These are phyloP conservation scores for Crotalus tigris DNA, from an alignment of 2,113 vertebrate genomes.

Conservation along the genomic window DNA sequence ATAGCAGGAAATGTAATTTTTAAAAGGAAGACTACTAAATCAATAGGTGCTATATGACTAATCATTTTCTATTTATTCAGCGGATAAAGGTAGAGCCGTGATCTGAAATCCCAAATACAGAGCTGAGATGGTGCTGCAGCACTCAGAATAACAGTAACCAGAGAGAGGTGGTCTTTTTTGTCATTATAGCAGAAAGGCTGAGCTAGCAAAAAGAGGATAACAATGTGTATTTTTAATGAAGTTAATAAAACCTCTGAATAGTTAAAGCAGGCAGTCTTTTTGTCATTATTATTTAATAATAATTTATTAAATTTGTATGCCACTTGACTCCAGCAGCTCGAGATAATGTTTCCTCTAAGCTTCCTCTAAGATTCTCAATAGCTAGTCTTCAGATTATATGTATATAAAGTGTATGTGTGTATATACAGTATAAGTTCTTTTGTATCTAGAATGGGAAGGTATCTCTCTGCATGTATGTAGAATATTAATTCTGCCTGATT, in stretches of 20 bases:
- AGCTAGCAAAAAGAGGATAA: neutral
- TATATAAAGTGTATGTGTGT: neutral
- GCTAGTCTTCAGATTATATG: neutral
- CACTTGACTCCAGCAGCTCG: neutral
- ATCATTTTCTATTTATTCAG: constrained; percentile 35
- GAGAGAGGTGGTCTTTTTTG: neutral
- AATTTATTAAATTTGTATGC: neutral
- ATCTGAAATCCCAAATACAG: constrained; percentile 6
- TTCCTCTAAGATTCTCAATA: neutral
- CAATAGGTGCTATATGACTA: constrained; percentile 67
- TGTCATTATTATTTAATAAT: neutral
- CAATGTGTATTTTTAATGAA: neutral
- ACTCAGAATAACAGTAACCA: neutral
- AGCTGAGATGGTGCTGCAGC: neutral
- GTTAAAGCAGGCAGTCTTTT: neutral
- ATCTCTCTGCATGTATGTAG: neutral
- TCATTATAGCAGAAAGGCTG: neutral
- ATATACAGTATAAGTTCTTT: neutral
- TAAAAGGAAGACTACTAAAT: constrained; percentile 67
- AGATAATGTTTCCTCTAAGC: neutral
- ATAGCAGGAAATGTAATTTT: constrained; percentile 66
- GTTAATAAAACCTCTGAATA: neutral
- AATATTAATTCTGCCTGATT: neutral
- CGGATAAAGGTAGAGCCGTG: neutral
- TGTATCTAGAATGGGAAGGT: neutral